Conservation (phyloP, 2,888 invertebrate genomes). For the Rambutsinella grinnellia region DNA sequence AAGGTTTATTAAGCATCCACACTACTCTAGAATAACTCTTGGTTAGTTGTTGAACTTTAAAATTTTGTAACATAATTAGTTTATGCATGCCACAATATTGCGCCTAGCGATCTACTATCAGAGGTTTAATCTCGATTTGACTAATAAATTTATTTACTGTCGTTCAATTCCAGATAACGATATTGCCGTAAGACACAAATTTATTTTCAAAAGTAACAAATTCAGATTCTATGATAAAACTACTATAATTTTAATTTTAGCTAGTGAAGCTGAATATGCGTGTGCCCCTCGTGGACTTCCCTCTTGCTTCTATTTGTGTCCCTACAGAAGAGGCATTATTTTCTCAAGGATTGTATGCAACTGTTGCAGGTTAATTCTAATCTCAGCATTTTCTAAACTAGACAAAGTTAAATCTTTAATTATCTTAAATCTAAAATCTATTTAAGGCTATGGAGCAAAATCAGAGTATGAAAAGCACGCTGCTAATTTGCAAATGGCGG, state of each 20-base stretch:
- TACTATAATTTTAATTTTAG: no score
- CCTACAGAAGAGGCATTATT: conserved; percentile 48
- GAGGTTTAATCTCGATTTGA: neutral
- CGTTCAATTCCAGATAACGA: conserved; percentile 55
- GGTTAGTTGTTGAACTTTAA: conserved; percentile 18
- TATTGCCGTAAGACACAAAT: conserved; percentile 56
- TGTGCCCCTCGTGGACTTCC: conserved; percentile 21
- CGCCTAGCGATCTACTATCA: no score
- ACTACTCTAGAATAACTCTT: conserved; percentile 47
- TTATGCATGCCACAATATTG: neutral
- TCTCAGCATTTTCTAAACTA: neutral
- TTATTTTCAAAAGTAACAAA: no score
- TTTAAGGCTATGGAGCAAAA: conserved; percentile 38
- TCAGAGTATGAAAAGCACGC: conserved; percentile 37
- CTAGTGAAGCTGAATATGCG: conserved; percentile 20
- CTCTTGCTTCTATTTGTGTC: conserved; percentile 62
- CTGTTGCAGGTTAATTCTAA: conserved; percentile 58
- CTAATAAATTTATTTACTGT: neutral
- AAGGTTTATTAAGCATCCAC: conserved; percentile 55
- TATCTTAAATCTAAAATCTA: neutral
- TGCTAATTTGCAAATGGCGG: conserved; percentile 46
- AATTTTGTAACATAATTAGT: neutral
- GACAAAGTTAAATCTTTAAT: neutral
- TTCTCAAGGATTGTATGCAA: conserved; percentile 55
- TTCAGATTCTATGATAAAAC: no score